Conservation (phyloP, 2,113 vertebrate genomes). For the Cebus imitator region DNA sequence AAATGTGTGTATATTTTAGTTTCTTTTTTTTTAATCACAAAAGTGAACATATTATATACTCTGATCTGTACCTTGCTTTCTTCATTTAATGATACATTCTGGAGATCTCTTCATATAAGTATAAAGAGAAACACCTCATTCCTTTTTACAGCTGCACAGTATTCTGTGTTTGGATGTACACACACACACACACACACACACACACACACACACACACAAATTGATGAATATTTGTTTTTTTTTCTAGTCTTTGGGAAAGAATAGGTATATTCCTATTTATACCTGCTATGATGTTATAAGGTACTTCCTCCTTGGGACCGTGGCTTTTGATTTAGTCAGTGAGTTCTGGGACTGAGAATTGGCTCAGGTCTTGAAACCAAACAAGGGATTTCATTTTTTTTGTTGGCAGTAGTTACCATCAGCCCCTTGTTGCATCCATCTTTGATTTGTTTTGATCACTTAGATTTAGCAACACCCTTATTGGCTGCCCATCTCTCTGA, state of each 20-base stretch:
- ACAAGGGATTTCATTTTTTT: not conserved
- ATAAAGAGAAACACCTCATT: not conserved
- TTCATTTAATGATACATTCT: not conserved
- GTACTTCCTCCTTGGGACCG: not conserved
- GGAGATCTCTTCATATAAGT: not conserved
- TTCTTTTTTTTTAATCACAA: not conserved
- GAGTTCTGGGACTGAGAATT: not conserved
- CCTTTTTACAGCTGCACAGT: not conserved
- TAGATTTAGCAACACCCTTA: not conserved
- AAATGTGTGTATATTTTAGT: not conserved
- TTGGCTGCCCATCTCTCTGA: not conserved
- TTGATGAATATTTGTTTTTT: not conserved
- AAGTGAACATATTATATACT: not conserved
- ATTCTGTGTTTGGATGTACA: not conserved
- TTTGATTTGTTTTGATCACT: not conserved
- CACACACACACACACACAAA: too few relatives aligned
- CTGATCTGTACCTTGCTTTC: not conserved
- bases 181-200: not conserved
- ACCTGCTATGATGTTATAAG: not conserved
- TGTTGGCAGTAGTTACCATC: not conserved
- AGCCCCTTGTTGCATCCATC: not conserved
- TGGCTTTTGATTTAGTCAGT: not conserved
- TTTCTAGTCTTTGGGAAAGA: constrained; percentile 1
- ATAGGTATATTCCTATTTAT: not conserved
- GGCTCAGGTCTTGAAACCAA: not conserved